Conservation (phyloP, 2,888 invertebrate species). For the Drosophila nigritarsus region DNA sequence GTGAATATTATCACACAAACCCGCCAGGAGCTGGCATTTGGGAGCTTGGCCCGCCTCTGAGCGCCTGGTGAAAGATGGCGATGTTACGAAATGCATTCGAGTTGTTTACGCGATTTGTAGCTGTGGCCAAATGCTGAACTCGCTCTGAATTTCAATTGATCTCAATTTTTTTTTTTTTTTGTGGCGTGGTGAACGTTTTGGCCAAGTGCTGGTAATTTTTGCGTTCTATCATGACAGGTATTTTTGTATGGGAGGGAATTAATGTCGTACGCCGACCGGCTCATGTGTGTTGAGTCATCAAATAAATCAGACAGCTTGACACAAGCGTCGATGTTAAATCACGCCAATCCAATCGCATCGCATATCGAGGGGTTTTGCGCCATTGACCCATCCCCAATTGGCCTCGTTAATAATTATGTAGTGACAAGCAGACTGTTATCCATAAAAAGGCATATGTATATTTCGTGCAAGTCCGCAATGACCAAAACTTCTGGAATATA, state of each 20-base stretch:
- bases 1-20: constrained; percentile 1
- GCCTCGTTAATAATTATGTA: constrained; percentile 40
- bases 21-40: constrained; percentile 1
- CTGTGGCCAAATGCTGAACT: constrained; percentile 69
- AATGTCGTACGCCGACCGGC: constrained; percentile 45
- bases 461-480: constrained; percentile 44
- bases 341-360: constrained; percentile 56
- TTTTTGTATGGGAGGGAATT: constrained; percentile 50
- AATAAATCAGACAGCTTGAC: constrained; percentile 76
- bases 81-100: constrained; percentile 59
- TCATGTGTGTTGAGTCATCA: constrained; percentile 73
- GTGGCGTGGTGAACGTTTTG: not conserved
- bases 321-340: constrained; percentile 76
- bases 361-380: constrained; percentile 39
- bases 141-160: constrained; percentile 74
- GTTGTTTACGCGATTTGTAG: constrained; percentile 79
- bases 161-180: constrained; percentile 12
- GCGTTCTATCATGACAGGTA: constrained; percentile 72
- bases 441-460: not conserved
- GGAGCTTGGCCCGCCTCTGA: constrained; percentile 36
- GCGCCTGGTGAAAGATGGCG: constrained; percentile 59
- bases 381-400: constrained; percentile 24
- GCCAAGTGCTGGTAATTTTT: constrained; percentile 60
- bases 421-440: constrained; percentile 33
- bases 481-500: constrained; percentile 65